Percentiles rank a stretch among this genome's conserved stretches.
Conservation (phyloP, 2,797 vertebrate species). For the Phylloscopus collybita region DNA sequence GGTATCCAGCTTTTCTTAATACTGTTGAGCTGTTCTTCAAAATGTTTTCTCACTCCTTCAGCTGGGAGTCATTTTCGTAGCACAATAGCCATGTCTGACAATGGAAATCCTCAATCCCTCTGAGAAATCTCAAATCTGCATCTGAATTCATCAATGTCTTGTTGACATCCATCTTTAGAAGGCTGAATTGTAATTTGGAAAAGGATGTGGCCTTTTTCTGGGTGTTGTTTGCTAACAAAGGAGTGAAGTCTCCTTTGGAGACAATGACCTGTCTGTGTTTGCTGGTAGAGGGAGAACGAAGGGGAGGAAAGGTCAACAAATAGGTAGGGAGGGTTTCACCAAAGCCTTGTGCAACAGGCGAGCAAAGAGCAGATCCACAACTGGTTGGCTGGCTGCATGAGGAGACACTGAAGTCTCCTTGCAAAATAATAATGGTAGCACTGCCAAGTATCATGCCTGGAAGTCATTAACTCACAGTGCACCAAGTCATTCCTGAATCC, state of each 20-base stretch:
- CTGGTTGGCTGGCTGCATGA: neutral
- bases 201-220: conserved; percentile 19
- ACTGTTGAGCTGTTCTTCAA: conserved; percentile 53
- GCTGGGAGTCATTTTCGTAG: conserved; percentile 62
- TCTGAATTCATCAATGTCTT: conserved; percentile 38
- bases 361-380: neutral
- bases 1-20: conserved; percentile 56
- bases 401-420: conserved; percentile 11
- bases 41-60: conserved; percentile 64
- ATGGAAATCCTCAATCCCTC: conserved; percentile 66
- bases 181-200: conserved; percentile 7
- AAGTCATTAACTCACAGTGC: conserved; percentile 55
- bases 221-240: neutral
- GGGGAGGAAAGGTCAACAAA: conserved; percentile 37
- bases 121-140: conserved; percentile 45
- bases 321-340: conserved; percentile 46
- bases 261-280: conserved; percentile 1
- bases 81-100: conserved; percentile 66
- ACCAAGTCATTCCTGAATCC: conserved; percentile 30
- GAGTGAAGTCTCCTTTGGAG: conserved; percentile 32
- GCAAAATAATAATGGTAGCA: conserved; percentile 21
- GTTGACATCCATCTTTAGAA: conserved; percentile 45
- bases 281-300: neutral
- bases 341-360: conserved; percentile 27
- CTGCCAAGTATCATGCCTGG: conserved; percentile 59